Evolutionary conservation across 1,140 invertebrate genomes (phyloP).

Genomic region (Scaptomyza pallida): DNA sequence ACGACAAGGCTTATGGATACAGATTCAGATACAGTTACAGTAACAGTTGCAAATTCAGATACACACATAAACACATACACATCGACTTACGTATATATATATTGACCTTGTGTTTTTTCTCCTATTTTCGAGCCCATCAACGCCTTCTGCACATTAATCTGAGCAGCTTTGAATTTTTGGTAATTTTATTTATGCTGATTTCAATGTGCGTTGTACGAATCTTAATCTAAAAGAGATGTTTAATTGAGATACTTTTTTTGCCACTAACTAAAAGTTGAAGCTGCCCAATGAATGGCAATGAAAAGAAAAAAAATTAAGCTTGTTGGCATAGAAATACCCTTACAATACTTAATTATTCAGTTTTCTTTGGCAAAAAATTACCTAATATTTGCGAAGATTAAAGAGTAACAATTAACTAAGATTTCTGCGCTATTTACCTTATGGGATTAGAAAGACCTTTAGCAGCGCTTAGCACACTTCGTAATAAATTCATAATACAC

Average conservation of each 20-base stretch:
- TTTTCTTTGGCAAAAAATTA: too few species aligned
- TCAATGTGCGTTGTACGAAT: slow-evolving; percentile 22
- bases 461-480: background rate
- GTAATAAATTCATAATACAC: background rate
- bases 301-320: background rate
- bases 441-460: background rate
- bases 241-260: slow-evolving; percentile 63
- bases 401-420: background rate
- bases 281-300: background rate
- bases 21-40: slow-evolving; percentile 32
- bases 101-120: slow-evolving; percentile 35
- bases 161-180: slow-evolving; percentile 50
- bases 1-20: slow-evolving; percentile 35
- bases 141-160: slow-evolving; percentile 67
- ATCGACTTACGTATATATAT: slow-evolving; percentile 8
- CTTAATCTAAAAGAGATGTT: slow-evolving; percentile 37
- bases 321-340: slow-evolving; percentile 3
- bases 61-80: slow-evolving; percentile 12
- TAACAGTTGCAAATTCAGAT: slow-evolving; percentile 27
- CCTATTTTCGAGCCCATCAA: slow-evolving; percentile 33
- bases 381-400: background rate
- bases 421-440: background rate
- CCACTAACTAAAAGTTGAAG: slow-evolving; percentile 10
- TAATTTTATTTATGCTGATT: slow-evolving; percentile 77
- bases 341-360: background rate